Conservation (phyloP, 2,888 invertebrate species). For the Mimachlamys varia region DNA sequence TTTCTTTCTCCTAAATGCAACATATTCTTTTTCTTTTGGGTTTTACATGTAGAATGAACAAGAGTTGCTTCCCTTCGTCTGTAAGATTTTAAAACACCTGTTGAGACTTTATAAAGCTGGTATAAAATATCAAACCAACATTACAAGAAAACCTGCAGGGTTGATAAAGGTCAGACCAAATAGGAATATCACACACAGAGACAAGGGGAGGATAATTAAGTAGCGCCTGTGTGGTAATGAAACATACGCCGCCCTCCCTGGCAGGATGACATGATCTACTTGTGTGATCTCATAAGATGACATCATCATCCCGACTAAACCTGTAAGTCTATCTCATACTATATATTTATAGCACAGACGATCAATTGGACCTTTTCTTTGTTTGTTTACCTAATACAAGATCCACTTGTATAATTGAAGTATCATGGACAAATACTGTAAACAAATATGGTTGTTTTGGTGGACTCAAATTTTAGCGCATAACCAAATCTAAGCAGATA, state of each 20-base stretch:
- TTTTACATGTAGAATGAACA: background rate
- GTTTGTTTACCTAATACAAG: no score
- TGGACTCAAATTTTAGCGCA: no score
- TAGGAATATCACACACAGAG: background rate
- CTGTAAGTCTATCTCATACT: background rate
- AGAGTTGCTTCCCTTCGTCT: slow-evolving; percentile 14
- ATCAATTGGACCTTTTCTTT: no score
- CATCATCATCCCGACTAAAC: background rate
- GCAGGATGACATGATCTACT: background rate
- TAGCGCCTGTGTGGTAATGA: background rate
- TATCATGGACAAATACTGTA: no score
- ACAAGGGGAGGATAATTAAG: background rate
- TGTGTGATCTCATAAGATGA: background rate
- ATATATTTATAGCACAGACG: no score
- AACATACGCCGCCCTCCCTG: background rate
- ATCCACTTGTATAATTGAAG: no score
- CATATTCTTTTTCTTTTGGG: no score
- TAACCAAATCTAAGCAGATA: no score
- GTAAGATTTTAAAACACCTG: background rate
- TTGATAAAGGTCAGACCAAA: background rate
- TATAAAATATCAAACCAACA: background rate
- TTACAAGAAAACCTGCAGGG: background rate
- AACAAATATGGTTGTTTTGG: no score
- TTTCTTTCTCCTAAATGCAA: no score
- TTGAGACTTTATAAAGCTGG: no score